Evolutionary conservation across 2,797 vertebrate species (phyloP).

Genomic region (Phrynocephalus vlangalii): DNA sequence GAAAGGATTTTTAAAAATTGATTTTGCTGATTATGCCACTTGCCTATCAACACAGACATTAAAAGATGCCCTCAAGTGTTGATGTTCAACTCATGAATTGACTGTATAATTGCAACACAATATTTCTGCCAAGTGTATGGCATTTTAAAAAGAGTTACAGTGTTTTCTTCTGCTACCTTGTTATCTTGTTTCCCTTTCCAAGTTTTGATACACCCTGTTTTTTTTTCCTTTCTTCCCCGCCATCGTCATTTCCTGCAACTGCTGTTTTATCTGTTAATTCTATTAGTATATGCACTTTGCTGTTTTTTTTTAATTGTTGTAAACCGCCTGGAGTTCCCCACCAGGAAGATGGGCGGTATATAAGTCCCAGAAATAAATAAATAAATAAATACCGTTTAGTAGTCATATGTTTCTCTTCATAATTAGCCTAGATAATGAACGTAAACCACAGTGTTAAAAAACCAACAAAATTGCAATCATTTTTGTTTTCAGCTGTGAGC

Average conservation of each 20-base stretch:
- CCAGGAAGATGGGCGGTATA: too few relatives aligned
- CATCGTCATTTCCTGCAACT: too few relatives aligned
- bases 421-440: slow-evolving; percentile 16
- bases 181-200: too few relatives aligned
- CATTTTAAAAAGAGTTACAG: not conserved
- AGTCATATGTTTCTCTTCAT: slow-evolving; percentile 27
- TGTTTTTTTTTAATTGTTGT: too few relatives aligned
- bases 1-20: not conserved
- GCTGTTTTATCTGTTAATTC: too few relatives aligned
- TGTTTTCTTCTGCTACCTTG: slow-evolving; percentile 13
- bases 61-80: not conserved
- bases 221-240: too few relatives aligned
- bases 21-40: not conserved
- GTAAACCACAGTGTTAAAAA: not conserved
- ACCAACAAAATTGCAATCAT: slow-evolving; percentile 44
- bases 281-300: too few relatives aligned
- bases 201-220: too few relatives aligned
- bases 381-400: too few relatives aligned
- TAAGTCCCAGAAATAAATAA: too few relatives aligned
- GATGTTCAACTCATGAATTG: not conserved
- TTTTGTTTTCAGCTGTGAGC: slow-evolving; percentile 37
- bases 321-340: too few relatives aligned
- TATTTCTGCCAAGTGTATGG: not conserved
- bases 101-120: not conserved
- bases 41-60: not conserved